Percentiles rank a stretch among this genome's conserved stretches.
phyloP scores from a whole-genome alignment of 1,140 invertebrate species.

The Belonocnema kinseyi region DNA sequence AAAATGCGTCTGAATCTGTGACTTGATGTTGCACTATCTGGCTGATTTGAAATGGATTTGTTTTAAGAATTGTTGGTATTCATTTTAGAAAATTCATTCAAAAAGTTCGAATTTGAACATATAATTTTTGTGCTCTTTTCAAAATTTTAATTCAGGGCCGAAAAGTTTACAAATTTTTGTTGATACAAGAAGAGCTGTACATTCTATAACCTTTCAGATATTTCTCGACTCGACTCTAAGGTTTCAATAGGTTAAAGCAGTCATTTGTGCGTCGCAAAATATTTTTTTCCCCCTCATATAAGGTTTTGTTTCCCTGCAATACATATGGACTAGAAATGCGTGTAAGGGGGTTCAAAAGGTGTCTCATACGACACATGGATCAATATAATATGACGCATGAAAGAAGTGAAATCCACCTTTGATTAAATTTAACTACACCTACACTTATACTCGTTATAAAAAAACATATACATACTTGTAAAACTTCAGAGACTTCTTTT shows the following conservation, averaged over 20 bases:
- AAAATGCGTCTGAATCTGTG: too few species aligned
- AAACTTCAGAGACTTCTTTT: not conserved
- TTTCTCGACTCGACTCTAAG: conserved; percentile 7
- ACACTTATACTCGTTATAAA: not conserved
- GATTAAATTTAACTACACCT: not conserved
- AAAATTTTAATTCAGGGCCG: too few species aligned
- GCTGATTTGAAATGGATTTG: too few species aligned
- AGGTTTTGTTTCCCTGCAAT: conserved; percentile 17
- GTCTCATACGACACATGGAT: conserved; percentile 41
- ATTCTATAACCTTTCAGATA: not conserved
- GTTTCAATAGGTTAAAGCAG: not conserved
- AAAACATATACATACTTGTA: not conserved
- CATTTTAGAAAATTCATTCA: too few species aligned
- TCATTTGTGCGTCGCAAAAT: not conserved
- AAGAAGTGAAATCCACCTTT: conserved; percentile 2
- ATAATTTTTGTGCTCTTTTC: too few species aligned
- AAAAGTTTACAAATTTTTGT: too few species aligned
- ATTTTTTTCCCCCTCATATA: not conserved
- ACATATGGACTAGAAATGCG: not conserved
- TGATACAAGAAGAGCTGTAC: not conserved
- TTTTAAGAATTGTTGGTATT: too few species aligned
- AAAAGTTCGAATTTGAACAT: too few species aligned
- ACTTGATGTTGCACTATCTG: too few species aligned
- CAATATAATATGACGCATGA: conserved; percentile 50
- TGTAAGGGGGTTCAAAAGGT: conserved; percentile 13